These are phyloP conservation scores for Timema podura DNA, from an alignment of 2,888 invertebrate genomes.

Conservation along the genomic window DNA sequence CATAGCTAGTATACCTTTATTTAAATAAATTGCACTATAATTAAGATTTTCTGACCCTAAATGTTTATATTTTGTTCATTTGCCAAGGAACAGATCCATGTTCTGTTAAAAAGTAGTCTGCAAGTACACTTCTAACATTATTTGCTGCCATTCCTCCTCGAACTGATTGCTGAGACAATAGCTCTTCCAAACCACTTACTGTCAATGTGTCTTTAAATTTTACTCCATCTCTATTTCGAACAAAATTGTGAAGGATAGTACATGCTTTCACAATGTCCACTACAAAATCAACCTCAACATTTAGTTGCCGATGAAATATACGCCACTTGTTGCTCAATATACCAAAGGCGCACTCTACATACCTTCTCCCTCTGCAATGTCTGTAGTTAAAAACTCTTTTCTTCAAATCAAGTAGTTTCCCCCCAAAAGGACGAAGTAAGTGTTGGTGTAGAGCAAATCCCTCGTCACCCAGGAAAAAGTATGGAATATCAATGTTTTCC, in stretches of 20 bases:
- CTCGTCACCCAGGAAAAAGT: constrained; percentile 22
- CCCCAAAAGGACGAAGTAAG: constrained; percentile 22
- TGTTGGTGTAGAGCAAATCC: constrained; percentile 26
- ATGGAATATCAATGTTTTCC: constrained; percentile 18
- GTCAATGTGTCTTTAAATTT: constrained; percentile 30
- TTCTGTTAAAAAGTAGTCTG: too few relatives aligned
- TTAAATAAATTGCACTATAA: too few relatives aligned
- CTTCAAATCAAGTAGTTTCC: constrained; percentile 14
- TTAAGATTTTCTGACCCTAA: too few relatives aligned
- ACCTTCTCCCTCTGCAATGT: constrained; percentile 34
- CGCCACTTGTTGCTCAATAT: constrained; percentile 38
- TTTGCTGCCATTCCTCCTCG: too few relatives aligned
- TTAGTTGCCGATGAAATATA: constrained; percentile 38
- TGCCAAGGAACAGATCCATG: too few relatives aligned
- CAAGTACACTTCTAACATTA: too few relatives aligned
- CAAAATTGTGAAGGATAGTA: constrained; percentile 32
- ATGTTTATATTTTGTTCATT: too few relatives aligned
- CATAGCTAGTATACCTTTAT: too few relatives aligned
- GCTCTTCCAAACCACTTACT: constrained; percentile 32
- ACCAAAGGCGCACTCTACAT: constrained; percentile 37
- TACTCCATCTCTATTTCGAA: constrained; percentile 27
- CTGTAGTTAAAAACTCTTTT: constrained; percentile 33
- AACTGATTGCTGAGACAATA: constrained; percentile 24
- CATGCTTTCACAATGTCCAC: constrained; percentile 35
- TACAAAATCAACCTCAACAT: constrained; percentile 31